Conservation (phyloP, 2,797 vertebrate species). For the Podarcis siculus region DNA sequence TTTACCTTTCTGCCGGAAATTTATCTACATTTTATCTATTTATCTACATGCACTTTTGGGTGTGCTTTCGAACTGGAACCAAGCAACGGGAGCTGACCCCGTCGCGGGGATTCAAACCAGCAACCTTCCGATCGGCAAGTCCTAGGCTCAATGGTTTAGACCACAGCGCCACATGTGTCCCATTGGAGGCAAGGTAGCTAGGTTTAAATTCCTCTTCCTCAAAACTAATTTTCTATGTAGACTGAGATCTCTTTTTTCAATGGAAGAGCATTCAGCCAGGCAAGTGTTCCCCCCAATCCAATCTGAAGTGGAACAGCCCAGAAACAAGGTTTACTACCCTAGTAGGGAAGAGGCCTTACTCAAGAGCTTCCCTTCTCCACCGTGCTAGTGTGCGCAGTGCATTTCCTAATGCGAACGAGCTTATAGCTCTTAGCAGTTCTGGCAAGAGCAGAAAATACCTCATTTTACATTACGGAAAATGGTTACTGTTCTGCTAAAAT, state of each 20-base stretch:
- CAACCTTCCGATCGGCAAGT: too few species aligned
- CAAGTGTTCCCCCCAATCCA: not conserved
- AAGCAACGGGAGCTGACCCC: too few species aligned
- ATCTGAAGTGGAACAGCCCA: not conserved
- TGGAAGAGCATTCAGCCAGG: not conserved
- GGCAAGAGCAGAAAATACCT: not conserved
- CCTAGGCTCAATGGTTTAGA: too few species aligned
- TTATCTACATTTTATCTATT: too few species aligned
- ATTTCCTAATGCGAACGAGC: not conserved
- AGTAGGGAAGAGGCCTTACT: not conserved
- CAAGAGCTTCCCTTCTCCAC: not conserved
- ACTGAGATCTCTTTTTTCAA: not conserved
- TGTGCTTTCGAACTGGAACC: too few species aligned
- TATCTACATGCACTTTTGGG: too few species aligned
- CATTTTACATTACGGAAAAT: constrained; percentile 30
- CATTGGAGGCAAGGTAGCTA: not conserved
- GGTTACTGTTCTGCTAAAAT: constrained; percentile 15
- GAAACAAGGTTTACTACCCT: not conserved
- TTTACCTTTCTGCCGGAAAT: too few species aligned
- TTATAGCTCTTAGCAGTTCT: not conserved
- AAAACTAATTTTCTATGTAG: not conserved
- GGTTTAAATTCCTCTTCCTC: not conserved
- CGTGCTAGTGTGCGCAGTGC: not conserved
- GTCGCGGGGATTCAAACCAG: too few species aligned
- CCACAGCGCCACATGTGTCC: too few species aligned